These are phyloP conservation scores for Pollenia angustigena DNA, from an alignment of 2,888 invertebrate species.

Conservation along the genomic window DNA sequence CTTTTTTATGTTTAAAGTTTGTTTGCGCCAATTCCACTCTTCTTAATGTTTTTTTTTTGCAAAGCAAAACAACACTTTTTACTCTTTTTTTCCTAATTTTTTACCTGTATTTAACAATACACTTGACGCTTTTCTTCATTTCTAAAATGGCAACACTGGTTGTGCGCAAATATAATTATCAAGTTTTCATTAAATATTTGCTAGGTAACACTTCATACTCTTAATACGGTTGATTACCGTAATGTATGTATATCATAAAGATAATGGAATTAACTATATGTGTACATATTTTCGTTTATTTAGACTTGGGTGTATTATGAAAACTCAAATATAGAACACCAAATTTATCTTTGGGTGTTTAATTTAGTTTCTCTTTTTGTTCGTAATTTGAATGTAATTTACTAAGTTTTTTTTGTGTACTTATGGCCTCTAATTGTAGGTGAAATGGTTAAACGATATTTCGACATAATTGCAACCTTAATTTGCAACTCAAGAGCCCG, in stretches of 20 bases:
- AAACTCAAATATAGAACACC: neutral
- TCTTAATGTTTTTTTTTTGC: too few species aligned
- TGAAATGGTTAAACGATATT: neutral
- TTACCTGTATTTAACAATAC: too few species aligned
- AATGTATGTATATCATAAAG: neutral
- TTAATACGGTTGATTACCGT: neutral
- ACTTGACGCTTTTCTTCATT: too few species aligned
- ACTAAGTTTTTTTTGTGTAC: conserved; percentile 7
- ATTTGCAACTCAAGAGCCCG: neutral
- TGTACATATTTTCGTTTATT: neutral
- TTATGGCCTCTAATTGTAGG: conserved; percentile 30
- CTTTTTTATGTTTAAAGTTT: too few species aligned
- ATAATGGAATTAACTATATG: neutral
- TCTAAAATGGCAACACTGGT: neutral
- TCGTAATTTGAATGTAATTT: conserved; percentile 15
- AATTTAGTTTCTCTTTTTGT: neutral
- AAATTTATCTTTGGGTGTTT: conserved; percentile 2
- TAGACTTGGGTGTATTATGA: neutral
- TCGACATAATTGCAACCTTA: neutral
- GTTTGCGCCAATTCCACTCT: too few species aligned
- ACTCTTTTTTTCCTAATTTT: too few species aligned
- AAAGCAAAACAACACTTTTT: too few species aligned
- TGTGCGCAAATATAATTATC: conserved; percentile 7
- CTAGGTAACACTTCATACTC: conserved; percentile 9
- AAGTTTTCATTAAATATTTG: conserved; percentile 29